phyloP scores from a whole-genome alignment of 2,888 invertebrate genomes.

The Athetis lepigone region DNA sequence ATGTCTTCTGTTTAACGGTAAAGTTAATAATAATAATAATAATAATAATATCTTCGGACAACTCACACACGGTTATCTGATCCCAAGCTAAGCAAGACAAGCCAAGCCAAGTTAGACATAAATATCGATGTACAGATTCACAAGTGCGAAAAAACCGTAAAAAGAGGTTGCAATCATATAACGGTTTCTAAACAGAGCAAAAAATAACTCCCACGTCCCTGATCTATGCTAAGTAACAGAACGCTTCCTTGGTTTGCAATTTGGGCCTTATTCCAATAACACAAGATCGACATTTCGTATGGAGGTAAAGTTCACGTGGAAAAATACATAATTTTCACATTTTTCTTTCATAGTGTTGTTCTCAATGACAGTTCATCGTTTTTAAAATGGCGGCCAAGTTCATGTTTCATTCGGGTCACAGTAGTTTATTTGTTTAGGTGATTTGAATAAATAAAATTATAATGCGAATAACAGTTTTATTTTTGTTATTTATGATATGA shows the following conservation, averaged over 20 bases:
- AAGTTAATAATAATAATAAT: too few relatives aligned
- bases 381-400: conserved; percentile 44
- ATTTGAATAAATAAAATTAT: neutral
- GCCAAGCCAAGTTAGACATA: too few relatives aligned
- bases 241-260: conserved; percentile 33
- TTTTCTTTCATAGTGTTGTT: conserved; percentile 34
- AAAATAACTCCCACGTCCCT: conserved; percentile 66
- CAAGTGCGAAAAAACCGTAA: conserved; percentile 6
- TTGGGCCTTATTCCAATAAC: conserved; percentile 10
- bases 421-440: conserved; percentile 17
- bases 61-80: too few relatives aligned
- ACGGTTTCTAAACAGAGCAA: conserved; percentile 49
- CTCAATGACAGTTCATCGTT: conserved; percentile 25
- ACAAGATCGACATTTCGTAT: conserved; percentile 3
- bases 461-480: neutral
- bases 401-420: conserved; percentile 18
- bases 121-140: conserved; percentile 25
- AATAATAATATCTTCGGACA: too few relatives aligned
- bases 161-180: conserved; percentile 50
- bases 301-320: conserved; percentile 3
- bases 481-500: conserved; percentile 3
- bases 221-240: conserved; percentile 58
- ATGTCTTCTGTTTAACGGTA: conserved; percentile 36
- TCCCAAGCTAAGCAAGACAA: too few relatives aligned
- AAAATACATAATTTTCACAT: conserved; percentile 32